Conservation (phyloP, 1,140 invertebrate species). For the Leptopilina boulardi region DNA sequence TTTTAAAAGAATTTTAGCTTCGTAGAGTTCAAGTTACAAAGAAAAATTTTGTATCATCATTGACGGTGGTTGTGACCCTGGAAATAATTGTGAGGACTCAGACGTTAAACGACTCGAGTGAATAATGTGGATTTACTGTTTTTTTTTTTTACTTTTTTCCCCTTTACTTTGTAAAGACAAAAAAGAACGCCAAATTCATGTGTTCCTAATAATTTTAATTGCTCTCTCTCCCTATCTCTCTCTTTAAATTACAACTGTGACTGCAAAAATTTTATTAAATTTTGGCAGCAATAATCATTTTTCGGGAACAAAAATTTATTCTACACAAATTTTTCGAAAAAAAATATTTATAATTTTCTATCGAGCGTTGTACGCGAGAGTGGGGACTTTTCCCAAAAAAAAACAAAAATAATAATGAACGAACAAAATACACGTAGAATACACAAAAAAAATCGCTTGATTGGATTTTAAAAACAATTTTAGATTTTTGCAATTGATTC, state of each 20-base stretch:
- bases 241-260: background rate
- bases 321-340: background rate
- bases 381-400: background rate
- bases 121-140: background rate
- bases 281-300: constrained; percentile 22
- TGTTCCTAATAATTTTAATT: constrained; percentile 22
- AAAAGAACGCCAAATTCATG: background rate
- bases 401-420: background rate
- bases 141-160: background rate
- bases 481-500: constrained; percentile 20
- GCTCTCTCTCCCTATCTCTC: background rate
- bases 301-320: constrained; percentile 3
- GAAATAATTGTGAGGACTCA: background rate
- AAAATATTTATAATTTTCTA: constrained; percentile 33
- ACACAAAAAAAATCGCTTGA: background rate
- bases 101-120: constrained; percentile 5
- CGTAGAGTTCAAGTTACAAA: background rate
- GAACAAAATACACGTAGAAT: constrained; percentile 11
- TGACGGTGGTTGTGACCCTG: constrained; percentile 27
- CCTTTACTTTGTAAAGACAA: background rate
- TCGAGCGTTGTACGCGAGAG: constrained; percentile 25
- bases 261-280: background rate
- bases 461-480: background rate
- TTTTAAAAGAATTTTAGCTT: constrained; percentile 11
- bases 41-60: background rate